Evolutionary conservation across 2,797 vertebrate species (phyloP), one percentile per base, ranked within the genome.

Genomic region (Acrossocheilus wenchowensis): DNA sequence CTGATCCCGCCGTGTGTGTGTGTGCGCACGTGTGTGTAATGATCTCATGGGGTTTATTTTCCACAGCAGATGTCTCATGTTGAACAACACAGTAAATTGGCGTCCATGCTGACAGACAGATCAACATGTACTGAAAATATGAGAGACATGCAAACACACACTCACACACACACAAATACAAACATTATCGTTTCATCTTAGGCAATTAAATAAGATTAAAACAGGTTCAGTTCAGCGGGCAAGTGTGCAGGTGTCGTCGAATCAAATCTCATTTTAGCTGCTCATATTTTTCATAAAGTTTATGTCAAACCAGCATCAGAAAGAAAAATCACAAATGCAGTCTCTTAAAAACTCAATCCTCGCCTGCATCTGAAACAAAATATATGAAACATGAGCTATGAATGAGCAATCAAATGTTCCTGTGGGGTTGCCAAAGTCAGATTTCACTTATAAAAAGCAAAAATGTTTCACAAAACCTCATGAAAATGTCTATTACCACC

Each of bases 31-130:
- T 78, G 81, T 62, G 86, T 43, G 83, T 50, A 30, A 75, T 87
- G 83, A 89, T 77, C 81, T 89, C 83, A 84, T 87, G 84, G 88
- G 78, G 85, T 87, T 85, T 84, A 87, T 88, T 89, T 90, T 89
- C 89, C 86, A 88, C 81, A 88, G 89, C 89, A 91, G 90, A 89
- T 91, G 89, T 90, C 88, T 87, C 64, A 54, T 88, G 87, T 89
- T 87, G 83, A 82, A 86, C 88, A 86, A 91, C 89, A 89, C 87
- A 52, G 57, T 83, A 89, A 89, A 88, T 78, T 90, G 82, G 71
- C 83, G 83, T 85, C 83, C 85, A 54, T 74, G 89, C 86, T 85
- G 86, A 90, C 88, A 89, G 66, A 81, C 48, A 88, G 73, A 89
- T 85, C 78, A 90, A 86, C 88, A 90, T 80, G 84, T 80, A 83